These are phyloP conservation scores for Heliconius cydno DNA, from an alignment of 2,888 invertebrate genomes.

Conservation along the genomic window DNA sequence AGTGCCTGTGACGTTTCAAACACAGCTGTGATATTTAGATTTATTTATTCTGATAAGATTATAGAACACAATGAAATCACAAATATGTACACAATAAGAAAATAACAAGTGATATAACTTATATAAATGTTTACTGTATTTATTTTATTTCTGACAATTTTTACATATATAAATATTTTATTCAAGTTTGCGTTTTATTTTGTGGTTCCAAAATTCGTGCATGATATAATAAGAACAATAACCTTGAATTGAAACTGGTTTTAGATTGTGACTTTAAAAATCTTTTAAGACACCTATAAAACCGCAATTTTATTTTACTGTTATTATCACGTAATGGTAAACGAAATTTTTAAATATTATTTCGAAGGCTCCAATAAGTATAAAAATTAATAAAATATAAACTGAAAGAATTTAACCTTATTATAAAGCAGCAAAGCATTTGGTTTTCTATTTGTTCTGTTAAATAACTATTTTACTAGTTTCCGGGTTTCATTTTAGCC, in stretches of 20 bases:
- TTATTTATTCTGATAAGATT: slow-evolving; percentile 7
- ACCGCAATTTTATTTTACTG: no score
- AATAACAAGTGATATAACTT: not conserved
- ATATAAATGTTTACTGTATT: not conserved
- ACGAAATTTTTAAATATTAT: not conserved
- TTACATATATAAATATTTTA: not conserved
- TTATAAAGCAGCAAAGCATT: no score
- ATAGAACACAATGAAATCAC: not conserved
- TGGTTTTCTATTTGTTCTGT: no score
- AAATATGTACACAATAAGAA: not conserved
- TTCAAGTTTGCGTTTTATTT: not conserved
- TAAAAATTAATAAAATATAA: no score
- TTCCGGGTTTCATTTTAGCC: no score
- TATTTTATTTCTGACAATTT: not conserved
- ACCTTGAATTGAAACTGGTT: not conserved
- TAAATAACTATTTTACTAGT: no score
- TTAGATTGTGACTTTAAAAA: not conserved
- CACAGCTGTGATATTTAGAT: slow-evolving; percentile 23
- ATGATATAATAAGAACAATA: not conserved
- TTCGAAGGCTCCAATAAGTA: not conserved
- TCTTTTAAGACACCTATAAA: not conserved
- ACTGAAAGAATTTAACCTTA: no score
- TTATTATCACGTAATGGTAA: not conserved
- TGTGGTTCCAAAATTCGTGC: not conserved
- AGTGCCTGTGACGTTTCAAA: slow-evolving; percentile 13